Base-by-base conservation (phyloP, 1,140 invertebrate genomes). In the Drosophila baimaii region DNA sequence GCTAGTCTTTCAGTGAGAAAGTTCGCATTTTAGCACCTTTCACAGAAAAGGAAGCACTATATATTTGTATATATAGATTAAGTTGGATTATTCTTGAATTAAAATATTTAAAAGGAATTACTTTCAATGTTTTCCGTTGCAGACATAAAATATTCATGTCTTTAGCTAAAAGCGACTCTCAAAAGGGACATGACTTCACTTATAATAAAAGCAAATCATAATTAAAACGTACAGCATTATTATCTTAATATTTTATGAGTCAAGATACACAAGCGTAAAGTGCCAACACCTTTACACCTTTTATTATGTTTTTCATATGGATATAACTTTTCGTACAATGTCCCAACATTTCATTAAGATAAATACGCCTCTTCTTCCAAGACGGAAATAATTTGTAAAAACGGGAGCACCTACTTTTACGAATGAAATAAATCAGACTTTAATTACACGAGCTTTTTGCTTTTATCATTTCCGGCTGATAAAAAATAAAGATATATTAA, bases 211-310 rank as follows among this genome's bases (percentile, higher is more conserved):
- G 7, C 6, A 13, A 52, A 9, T 1, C 6, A 2, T 31, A 29
- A 52, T 52, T 31, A 52, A 33, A 52, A 13, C 25, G 17, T 12
- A 13, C 25, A 51, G 25, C 47, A 19, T 54, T 35, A 12, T 54
- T 54, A 54, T 21, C 13, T 54, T 21, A 35, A 35, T 35, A 23
- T n/a, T 21, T 54, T 1, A 33, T n/a, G 5, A 31, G 17, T 21
- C 3, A 17, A 17, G 10, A 29, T 27, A 17, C 1, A 27, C 13
- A 23, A 46, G 21, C 5, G 21, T 46, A 15, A 46, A 19, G 17
- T 41, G 39, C 9, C 39, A 43, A 12, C 5, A 8, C 15, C 13
- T 49, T 49, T 29, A 49, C 5, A 3, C 6, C 12, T 31, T 29
- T 51, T 19, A 51, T 19, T 15, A 33, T 31, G 13, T 51, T 5